These are phyloP conservation scores for Ibidorhyncha struthersii DNA, from an alignment of 2,113 vertebrate species.

Conservation along the genomic window DNA sequence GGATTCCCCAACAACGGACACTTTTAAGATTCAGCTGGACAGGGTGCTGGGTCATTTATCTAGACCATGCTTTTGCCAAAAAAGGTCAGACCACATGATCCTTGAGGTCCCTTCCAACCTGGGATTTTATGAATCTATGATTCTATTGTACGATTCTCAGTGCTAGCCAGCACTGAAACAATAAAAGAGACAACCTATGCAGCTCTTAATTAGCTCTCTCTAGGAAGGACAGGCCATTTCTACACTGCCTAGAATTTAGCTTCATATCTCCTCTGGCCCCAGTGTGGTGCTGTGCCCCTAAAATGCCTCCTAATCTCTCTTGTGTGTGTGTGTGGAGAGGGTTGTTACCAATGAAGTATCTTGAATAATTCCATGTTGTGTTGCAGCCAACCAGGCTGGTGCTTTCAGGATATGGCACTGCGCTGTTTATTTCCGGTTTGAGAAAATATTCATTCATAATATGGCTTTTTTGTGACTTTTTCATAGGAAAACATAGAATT, in stretches of 20 bases:
- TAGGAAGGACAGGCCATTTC: background rate
- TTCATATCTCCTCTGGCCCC: background rate
- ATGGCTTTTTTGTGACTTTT: accelerated
- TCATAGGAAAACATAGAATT: background rate
- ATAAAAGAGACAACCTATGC: background rate
- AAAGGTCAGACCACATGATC: background rate
- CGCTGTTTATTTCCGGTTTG: background rate
- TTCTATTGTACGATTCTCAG: background rate
- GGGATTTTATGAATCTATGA: background rate
- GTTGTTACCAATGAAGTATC: background rate
- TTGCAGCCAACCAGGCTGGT: background rate
- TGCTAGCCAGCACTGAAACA: background rate
- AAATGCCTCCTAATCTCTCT: background rate
- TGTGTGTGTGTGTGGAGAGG: background rate
- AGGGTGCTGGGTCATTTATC: background rate
- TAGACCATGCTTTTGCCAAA: background rate
- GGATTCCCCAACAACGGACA: background rate
- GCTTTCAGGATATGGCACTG: background rate
- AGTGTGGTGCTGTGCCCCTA: accelerated
- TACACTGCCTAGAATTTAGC: background rate
- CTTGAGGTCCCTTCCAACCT: background rate
- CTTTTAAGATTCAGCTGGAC: background rate
- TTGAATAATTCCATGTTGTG: background rate
- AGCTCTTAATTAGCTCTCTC: background rate
- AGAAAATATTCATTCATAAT: background rate